Percentiles rank a stretch among this genome's conserved stretches.
Evolutionary conservation across 2,888 invertebrate species (phyloP).

Genomic region (Phyllotreta cruciferae): DNA sequence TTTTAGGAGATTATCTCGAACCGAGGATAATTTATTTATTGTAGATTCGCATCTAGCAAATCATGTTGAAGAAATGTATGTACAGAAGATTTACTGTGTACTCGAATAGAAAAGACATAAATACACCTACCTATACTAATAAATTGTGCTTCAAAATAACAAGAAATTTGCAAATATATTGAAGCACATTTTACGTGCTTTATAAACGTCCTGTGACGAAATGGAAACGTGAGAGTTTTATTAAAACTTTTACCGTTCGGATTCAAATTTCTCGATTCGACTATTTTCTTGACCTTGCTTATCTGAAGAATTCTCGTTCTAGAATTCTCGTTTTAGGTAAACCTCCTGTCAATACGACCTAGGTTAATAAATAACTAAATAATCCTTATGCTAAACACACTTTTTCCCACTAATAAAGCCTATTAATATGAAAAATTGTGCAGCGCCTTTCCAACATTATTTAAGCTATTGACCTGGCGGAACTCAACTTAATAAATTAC

Average conservation of each 20-base stretch:
- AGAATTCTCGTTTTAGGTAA: background rate
- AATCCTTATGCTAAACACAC: constrained; percentile 17
- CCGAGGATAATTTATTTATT: constrained; percentile 5
- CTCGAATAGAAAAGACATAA: background rate
- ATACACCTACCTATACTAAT: background rate
- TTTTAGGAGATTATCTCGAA: constrained; percentile 24
- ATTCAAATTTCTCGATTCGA: constrained; percentile 1
- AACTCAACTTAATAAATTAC: constrained; percentile 6
- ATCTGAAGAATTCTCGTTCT: constrained; percentile 5
- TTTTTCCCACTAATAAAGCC: constrained; percentile 15
- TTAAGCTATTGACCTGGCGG: constrained; percentile 10
- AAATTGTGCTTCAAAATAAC: too few relatives aligned
- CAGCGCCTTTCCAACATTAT: constrained; percentile 15
- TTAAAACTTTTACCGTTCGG: constrained; percentile 13
- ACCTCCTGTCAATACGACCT: constrained; percentile 15
- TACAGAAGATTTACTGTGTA: constrained; percentile 1
- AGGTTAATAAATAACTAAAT: constrained; percentile 11
- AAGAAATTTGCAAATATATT: too few relatives aligned
- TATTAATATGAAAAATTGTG: constrained; percentile 20
- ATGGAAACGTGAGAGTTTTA: background rate
- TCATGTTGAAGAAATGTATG: constrained; percentile 12
- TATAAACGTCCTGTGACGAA: too few relatives aligned
- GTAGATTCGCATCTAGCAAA: constrained; percentile 22
- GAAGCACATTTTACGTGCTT: too few relatives aligned
- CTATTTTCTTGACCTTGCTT: constrained; percentile 12